phyloP scores from a whole-genome alignment of 2,113 vertebrate genomes.

The Lepisosteus oculatus region DNA sequence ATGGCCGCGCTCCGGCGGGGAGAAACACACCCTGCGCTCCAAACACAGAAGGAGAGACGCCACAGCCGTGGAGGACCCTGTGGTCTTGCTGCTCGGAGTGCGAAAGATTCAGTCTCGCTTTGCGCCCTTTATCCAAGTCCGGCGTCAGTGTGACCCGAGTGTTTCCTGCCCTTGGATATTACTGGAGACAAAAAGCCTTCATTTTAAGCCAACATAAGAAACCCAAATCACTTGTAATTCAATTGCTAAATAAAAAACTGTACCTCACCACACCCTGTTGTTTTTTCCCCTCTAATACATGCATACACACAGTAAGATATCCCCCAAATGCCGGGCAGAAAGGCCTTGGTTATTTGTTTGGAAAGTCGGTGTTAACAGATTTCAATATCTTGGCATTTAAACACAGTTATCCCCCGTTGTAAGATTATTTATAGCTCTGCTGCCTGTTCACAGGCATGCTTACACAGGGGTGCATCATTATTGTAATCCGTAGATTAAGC shows the following conservation, averaged over 20 bases:
- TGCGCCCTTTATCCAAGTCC: conserved; percentile 5
- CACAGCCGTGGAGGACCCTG: neutral
- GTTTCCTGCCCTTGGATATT: conserved; percentile 5
- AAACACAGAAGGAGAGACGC: neutral
- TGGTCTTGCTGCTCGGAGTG: neutral
- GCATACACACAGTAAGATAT: neutral
- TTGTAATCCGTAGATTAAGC: conserved; percentile 45
- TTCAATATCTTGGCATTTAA: conserved; percentile 17
- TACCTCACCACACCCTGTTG: neutral
- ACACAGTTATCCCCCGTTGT: conserved; percentile 10
- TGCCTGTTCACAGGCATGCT: conserved; percentile 40
- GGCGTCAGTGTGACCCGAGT: neutral
- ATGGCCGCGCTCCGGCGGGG: neutral
- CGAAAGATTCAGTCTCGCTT: conserved; percentile 6
- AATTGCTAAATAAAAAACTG: conserved; percentile 10
- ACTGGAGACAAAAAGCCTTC: conserved; percentile 5
- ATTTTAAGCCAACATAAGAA: conserved; percentile 13
- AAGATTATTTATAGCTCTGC: conserved; percentile 16
- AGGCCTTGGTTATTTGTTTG: conserved; percentile 1
- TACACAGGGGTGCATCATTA: conserved; percentile 32
- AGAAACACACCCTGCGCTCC: neutral
- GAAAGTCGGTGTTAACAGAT: conserved; percentile 10
- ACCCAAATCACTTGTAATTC: neutral
- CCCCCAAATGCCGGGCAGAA: conserved; percentile 7
- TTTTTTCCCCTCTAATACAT: neutral